A percentile compares a stretch with the other conserved stretches of the same genome.
These are phyloP conservation scores for Lathamus discolor DNA, from an alignment of 2,113 vertebrate species.

Conservation along the genomic window DNA sequence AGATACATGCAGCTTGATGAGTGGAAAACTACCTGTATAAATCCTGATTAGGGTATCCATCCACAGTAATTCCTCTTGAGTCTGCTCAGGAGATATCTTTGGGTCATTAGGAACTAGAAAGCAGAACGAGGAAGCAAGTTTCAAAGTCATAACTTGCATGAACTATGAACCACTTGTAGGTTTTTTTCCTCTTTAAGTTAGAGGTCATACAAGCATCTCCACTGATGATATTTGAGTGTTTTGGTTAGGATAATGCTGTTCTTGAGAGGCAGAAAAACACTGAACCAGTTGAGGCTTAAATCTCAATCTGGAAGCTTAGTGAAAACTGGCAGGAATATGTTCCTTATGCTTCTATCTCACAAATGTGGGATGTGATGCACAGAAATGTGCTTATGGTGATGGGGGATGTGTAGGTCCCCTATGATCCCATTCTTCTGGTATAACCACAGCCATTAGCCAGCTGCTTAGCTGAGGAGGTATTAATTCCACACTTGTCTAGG, in stretches of 20 bases:
- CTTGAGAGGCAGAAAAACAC: background rate
- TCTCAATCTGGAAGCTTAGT: background rate
- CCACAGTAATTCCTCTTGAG: accelerated
- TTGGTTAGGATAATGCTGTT: background rate
- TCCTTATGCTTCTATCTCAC: background rate
- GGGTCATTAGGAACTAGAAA: background rate
- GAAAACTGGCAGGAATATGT: background rate
- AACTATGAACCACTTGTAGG: background rate
- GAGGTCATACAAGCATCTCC: background rate
- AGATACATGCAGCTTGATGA: background rate
- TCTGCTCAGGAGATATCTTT: background rate
- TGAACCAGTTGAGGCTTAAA: background rate
- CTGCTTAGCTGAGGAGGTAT: background rate
- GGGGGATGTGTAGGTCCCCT: background rate
- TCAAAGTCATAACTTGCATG: background rate
- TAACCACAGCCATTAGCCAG: background rate
- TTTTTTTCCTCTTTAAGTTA: background rate
- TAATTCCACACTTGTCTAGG: background rate
- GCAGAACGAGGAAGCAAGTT: background rate
- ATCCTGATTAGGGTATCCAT: background rate
- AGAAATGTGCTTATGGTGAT: background rate
- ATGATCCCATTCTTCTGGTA: background rate
- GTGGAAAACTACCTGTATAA: background rate
- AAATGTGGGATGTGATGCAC: background rate
- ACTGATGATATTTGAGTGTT: background rate